phyloP scores from a whole-genome alignment of 2,113 vertebrate genomes.

The Psittacara wagleri region DNA sequence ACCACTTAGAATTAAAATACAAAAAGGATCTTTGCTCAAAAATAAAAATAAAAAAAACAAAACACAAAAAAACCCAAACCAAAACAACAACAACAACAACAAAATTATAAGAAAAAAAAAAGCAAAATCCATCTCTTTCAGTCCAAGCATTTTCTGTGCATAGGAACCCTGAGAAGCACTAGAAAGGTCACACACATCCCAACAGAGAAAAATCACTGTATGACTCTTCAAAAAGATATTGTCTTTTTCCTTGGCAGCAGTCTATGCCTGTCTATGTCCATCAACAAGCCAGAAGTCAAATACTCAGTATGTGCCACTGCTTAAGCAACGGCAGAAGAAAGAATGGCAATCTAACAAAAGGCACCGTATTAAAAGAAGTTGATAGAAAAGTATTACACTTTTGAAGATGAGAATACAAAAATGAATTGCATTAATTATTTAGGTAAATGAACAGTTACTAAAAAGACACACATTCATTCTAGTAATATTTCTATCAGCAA shows the following conservation, averaged over 20 bases:
- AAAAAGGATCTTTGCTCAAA: background rate
- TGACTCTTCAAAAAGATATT: background rate
- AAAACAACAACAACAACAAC: background rate
- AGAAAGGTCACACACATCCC: background rate
- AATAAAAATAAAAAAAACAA: background rate
- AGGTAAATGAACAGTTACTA: background rate
- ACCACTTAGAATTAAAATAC: background rate
- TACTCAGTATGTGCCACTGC: background rate
- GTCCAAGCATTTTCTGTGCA: background rate
- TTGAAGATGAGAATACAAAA: background rate
- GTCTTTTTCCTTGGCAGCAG: background rate
- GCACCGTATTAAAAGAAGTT: background rate
- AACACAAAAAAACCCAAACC: background rate
- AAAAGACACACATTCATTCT: background rate
- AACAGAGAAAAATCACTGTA: background rate
- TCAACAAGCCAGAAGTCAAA: background rate
- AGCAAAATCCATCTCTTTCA: background rate
- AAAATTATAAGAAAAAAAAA: background rate
- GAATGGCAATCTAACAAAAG: background rate
- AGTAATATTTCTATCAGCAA: background rate
- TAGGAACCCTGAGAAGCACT: background rate
- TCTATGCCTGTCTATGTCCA: background rate
- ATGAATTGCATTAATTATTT: background rate
- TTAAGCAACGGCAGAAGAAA: background rate
- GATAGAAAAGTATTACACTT: background rate